phyloP scores from a whole-genome alignment of 53 echinoderm and acorn worm genomes.

The Patiria pectinifera region DNA sequence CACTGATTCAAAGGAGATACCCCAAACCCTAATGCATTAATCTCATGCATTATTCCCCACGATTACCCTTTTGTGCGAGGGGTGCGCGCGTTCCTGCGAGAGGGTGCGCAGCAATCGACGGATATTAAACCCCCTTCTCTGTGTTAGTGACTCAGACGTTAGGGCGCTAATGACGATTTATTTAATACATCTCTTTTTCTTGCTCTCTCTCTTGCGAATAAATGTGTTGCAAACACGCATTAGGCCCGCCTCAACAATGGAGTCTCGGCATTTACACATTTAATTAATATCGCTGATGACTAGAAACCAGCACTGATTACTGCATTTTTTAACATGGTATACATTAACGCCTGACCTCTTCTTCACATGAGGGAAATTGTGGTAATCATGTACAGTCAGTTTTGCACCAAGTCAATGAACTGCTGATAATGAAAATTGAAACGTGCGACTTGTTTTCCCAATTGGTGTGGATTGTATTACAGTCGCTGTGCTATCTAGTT shows the following conservation, averaged over 20 bases:
- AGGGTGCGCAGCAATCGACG: conserved; percentile 35
- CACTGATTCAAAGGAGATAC: conserved; percentile 3
- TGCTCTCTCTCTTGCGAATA: not conserved
- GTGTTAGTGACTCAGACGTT: conserved; percentile 44
- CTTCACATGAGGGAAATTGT: too few relatives aligned
- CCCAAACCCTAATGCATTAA: conserved; percentile 36
- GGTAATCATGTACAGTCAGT: too few relatives aligned
- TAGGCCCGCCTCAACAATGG: conserved; percentile 19
- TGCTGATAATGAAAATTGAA: too few relatives aligned
- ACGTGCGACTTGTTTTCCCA: too few relatives aligned
- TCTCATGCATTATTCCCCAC: conserved; percentile 62
- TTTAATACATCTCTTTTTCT: conserved; percentile 30
- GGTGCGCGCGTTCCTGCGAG: conserved; percentile 21
- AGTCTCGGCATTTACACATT: conserved; percentile 11
- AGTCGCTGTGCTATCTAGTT: too few relatives aligned
- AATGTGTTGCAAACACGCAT: conserved; percentile 3
- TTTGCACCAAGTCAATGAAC: too few relatives aligned
- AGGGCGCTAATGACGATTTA: conserved; percentile 47
- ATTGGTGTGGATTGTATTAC: too few relatives aligned
- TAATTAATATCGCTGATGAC: conserved; percentile 31
- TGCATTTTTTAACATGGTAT: too few relatives aligned
- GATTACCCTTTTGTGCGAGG: conserved; percentile 32
- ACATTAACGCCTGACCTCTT: too few relatives aligned
- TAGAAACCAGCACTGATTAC: not conserved
- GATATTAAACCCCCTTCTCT: conserved; percentile 44